Conservation (phyloP, 2,888 invertebrate genomes). For the Dasypolia templi region DNA sequence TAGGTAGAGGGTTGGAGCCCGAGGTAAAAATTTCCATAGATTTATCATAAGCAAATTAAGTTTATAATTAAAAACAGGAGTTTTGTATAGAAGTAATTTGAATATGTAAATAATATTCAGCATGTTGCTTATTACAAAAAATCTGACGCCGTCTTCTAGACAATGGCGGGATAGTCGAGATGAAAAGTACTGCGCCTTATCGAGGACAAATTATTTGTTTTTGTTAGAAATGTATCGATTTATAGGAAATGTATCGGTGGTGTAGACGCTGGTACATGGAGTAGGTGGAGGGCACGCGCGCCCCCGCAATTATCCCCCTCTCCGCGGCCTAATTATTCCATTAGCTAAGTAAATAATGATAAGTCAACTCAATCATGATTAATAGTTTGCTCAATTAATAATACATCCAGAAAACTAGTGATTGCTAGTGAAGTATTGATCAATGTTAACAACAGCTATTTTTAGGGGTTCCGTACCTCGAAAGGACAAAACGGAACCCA, state of each 20-base stretch:
- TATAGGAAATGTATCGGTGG: conserved; percentile 47
- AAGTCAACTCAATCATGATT: conserved; percentile 82
- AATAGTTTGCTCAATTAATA: conserved; percentile 69
- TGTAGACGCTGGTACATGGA: conserved; percentile 69
- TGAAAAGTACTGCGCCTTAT: conserved; percentile 12
- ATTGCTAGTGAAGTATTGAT: conserved; percentile 49
- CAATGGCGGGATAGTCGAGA: conserved; percentile 49
- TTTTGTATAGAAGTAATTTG: conserved; percentile 89
- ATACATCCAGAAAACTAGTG: conserved; percentile 36
- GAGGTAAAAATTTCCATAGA: conserved; percentile 91
- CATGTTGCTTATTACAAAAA: conserved; percentile 78
- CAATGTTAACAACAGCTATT: conserved; percentile 20
- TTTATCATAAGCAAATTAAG: conserved; percentile 91
- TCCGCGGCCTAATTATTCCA: conserved; percentile 84
- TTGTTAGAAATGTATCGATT: conserved; percentile 30
- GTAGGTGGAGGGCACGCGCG: conserved; percentile 59
- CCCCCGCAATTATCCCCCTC: conserved; percentile 79
- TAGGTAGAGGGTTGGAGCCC: conserved; percentile 88
- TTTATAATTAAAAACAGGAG: conserved; percentile 91
- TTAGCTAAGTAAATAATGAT: conserved; percentile 87
- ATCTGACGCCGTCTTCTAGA: conserved; percentile 60
- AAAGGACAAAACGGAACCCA: too few relatives aligned
- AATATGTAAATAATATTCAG: conserved; percentile 88
- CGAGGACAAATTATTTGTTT: not conserved
- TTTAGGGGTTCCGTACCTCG: too few relatives aligned